Evolutionary conservation across 2,888 invertebrate genomes (phyloP), one percentile per base, ranked within the genome.

Genomic region (Boloria selene): DNA sequence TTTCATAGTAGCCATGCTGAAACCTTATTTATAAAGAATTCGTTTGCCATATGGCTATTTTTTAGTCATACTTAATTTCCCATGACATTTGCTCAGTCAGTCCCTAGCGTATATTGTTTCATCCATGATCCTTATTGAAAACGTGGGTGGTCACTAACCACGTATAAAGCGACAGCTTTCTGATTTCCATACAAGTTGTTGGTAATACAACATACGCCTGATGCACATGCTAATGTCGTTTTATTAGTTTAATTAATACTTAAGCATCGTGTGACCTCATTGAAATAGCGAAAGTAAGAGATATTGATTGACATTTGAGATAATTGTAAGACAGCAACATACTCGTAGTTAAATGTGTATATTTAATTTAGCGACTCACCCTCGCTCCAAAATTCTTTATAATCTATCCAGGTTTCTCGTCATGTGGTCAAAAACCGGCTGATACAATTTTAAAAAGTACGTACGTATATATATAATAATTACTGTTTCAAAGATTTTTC

Each of bases 91-190:
- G 38, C 31, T 18, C 17, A 16, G 59, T 17, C 49, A 56, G 22
- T 59, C 50, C 50, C 59, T 14, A 59, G 49, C 7, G 59, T 59
- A 50, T 59, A 59, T 50, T 59, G 38, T 59, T 59, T 38, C 59
- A 50, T 14, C 49, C 59, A 49, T 56, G 22, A 56, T 56, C 45
- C 47, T 50, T 47, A 49, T 47, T 50, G 17, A 50, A 31, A 38
- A 59, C 59, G 38, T 59, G 59, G 59, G 59, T 59, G 59, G 50
- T 38, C 49, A 59, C 17, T 31, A 22, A 44, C 45, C 50, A 59
- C 59, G 49, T 59, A 49, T 17, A 0, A 18, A 2, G 59, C 38
- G 49, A 61, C 61, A 61, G 61, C 61, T 61, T 61, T 61, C 61
- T 53, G 52, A 59, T 45, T 61, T 26, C 61, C 52, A 44, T 61